A percentile compares a stretch with the other conserved stretches of the same genome.
phyloP scores from a whole-genome alignment of 2,888 invertebrate species.

The Cryptus armator region DNA sequence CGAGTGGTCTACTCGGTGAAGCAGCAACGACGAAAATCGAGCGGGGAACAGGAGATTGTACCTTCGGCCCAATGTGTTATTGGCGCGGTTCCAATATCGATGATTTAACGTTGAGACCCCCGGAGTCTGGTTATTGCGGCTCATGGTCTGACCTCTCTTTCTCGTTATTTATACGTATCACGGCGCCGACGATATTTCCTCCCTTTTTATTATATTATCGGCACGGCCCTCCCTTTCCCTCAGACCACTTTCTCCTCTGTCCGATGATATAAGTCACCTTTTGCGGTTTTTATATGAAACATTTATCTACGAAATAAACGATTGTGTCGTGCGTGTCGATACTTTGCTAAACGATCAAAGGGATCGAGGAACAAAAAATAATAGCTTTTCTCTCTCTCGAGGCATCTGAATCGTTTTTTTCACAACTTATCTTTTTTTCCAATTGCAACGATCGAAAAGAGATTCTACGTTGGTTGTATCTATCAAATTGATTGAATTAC shows the following conservation, averaged over 20 bases:
- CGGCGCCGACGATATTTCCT: conserved; percentile 51
- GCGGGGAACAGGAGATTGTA: conserved; percentile 60
- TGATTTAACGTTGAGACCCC: conserved; percentile 79
- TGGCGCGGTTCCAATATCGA: conserved; percentile 78
- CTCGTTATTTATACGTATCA: conserved; percentile 78
- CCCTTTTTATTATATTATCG: conserved; percentile 57
- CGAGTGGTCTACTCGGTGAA: conserved; percentile 22
- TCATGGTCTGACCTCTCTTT: conserved; percentile 67
- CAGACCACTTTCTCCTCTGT: background rate
- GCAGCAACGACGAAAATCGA: conserved; percentile 45
- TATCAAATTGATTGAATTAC: background rate
- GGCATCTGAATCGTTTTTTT: background rate
- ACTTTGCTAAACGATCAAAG: conserved; percentile 4
- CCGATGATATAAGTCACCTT: conserved; percentile 33
- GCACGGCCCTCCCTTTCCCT: conserved; percentile 16
- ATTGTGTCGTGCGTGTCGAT: conserved; percentile 21
- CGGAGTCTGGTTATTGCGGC: conserved; percentile 77
- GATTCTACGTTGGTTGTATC: background rate
- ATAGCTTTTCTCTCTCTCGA: conserved; percentile 12
- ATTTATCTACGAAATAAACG: conserved; percentile 38
- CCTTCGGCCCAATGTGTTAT: conserved; percentile 72
- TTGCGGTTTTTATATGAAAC: conserved; percentile 45
- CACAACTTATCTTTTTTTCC: background rate
- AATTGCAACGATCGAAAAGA: background rate
- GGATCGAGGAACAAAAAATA: background rate